phyloP scores from a whole-genome alignment of 2,888 invertebrate genomes.

The Tillus elongatus region DNA sequence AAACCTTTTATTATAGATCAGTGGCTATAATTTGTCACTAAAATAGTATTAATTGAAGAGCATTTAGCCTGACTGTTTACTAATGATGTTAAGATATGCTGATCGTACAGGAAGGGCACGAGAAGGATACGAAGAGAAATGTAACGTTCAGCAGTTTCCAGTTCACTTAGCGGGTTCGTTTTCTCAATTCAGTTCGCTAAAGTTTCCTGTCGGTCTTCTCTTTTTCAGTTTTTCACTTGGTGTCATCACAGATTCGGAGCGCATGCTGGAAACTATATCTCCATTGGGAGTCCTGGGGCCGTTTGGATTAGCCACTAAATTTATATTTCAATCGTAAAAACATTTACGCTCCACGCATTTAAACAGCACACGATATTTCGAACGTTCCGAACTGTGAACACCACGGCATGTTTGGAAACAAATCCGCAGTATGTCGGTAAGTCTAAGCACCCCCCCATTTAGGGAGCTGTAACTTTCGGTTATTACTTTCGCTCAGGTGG shows the following conservation, averaged over 20 bases:
- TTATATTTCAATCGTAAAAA: slow-evolving; percentile 34
- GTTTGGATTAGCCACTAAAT: slow-evolving; percentile 31
- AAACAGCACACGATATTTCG: slow-evolving; percentile 12
- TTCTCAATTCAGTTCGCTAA: slow-evolving; percentile 26
- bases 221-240: slow-evolving; percentile 17
- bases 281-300: slow-evolving; percentile 14
- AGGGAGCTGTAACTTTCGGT: too few relatives aligned
- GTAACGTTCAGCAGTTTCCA: slow-evolving; percentile 28
- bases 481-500: too few relatives aligned
- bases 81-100: slow-evolving; percentile 21
- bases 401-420: too few relatives aligned
- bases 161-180: slow-evolving; percentile 28
- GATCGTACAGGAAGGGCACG: slow-evolving; percentile 16
- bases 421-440: too few relatives aligned
- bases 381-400: too few relatives aligned
- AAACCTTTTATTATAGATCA: too few relatives aligned
- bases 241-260: slow-evolving; percentile 20
- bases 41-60: background rate
- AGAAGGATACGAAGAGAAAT: slow-evolving; percentile 8
- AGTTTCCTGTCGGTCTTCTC: slow-evolving; percentile 26
- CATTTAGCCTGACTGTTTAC: slow-evolving; percentile 14
- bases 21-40: slow-evolving; percentile 3
- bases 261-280: slow-evolving; percentile 19
- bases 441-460: too few relatives aligned
- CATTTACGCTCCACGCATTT: slow-evolving; percentile 27